phyloP scores from a whole-genome alignment of 2,113 vertebrate genomes.

The Suncus etruscus region DNA sequence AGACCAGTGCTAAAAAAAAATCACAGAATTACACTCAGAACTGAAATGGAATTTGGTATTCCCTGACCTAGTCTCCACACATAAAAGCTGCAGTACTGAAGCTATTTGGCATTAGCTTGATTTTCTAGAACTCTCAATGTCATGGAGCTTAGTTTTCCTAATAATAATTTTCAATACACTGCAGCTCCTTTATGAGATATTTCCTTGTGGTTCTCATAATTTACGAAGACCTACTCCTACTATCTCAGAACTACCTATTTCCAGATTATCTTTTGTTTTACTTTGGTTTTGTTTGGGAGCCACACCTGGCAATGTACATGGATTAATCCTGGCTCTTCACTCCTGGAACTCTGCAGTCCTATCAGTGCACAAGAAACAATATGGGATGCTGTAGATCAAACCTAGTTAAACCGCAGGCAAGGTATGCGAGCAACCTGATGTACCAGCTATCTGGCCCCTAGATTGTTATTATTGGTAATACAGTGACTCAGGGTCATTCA shows the following conservation, averaged over 20 bases:
- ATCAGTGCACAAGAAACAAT: no score
- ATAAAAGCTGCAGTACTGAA: background rate
- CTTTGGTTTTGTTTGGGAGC: no score
- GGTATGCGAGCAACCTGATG: no score
- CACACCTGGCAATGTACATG: no score
- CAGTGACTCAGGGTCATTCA: background rate
- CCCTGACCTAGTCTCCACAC: background rate
- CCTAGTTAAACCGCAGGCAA: no score
- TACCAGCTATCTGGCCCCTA: no score
- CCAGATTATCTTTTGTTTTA: slow-evolving; percentile 26
- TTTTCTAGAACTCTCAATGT: slow-evolving; percentile 57
- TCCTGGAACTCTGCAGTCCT: no score
- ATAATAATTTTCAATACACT: slow-evolving; percentile 53
- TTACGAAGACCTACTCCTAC: background rate
- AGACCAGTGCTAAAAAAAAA: slow-evolving; percentile 39
- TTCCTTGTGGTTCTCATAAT: slow-evolving; percentile 40
- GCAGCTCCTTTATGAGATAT: slow-evolving; percentile 7
- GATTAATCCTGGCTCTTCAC: no score
- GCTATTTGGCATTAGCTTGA: slow-evolving; percentile 1
- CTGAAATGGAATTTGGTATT: background rate
- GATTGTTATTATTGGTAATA: background rate
- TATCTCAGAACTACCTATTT: slow-evolving; percentile 22
- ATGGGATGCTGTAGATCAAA: no score
- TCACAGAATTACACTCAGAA: slow-evolving; percentile 31
- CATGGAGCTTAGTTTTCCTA: slow-evolving; percentile 42